Evolutionary conservation across 1,140 invertebrate species (phyloP).

Genomic region (Odontomachus brunneus): DNA sequence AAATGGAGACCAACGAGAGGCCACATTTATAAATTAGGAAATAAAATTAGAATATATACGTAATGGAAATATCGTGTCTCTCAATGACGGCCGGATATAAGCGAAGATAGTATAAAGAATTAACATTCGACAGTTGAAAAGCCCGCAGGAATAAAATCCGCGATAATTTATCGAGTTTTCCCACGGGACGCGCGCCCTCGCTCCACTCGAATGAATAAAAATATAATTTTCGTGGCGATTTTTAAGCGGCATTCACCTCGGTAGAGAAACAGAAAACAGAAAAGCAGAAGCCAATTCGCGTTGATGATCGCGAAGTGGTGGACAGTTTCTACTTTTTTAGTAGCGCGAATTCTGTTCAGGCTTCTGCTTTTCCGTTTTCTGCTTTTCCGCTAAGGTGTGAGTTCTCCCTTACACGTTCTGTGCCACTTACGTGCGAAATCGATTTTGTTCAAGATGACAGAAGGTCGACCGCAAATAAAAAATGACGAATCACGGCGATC

Average conservation of each 20-base stretch:
- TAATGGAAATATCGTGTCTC: background rate
- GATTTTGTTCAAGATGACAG: constrained; percentile 36
- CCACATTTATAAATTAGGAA: background rate
- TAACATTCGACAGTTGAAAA: background rate
- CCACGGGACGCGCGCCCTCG: background rate
- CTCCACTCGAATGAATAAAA: constrained; percentile 11
- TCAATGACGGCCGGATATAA: background rate
- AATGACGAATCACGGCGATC: constrained; percentile 12
- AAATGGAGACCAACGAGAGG: too few relatives aligned
- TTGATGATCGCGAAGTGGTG: too few relatives aligned
- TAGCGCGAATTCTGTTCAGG: too few relatives aligned
- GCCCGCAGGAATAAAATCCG: background rate
- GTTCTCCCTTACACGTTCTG: constrained; percentile 23
- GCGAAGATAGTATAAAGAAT: constrained; percentile 7
- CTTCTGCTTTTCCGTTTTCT: too few relatives aligned
- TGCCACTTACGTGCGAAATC: background rate
- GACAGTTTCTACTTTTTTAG: too few relatives aligned
- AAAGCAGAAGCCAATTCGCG: too few relatives aligned
- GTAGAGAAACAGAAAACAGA: too few relatives aligned
- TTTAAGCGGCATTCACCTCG: too few relatives aligned
- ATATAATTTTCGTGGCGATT: background rate
- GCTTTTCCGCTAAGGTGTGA: too few relatives aligned
- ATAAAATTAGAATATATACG: background rate
- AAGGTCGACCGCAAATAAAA: constrained; percentile 23
- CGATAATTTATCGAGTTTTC: constrained; percentile 21